These are phyloP conservation scores for Caenorhabditis parvicauda DNA, from an alignment of 2,888 invertebrate species.

Conservation along the genomic window DNA sequence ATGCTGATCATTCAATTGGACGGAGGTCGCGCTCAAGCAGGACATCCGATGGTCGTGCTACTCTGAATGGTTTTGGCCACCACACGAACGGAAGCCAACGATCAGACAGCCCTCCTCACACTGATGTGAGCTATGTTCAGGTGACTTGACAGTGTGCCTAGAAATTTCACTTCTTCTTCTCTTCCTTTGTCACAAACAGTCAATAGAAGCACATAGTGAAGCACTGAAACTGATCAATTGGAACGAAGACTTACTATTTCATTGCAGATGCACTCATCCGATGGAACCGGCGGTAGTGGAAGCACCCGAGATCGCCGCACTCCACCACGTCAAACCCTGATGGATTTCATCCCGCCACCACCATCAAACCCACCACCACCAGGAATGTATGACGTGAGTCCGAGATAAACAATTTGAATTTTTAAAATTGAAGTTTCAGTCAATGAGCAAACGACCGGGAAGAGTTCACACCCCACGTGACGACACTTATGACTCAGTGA, in stretches of 20 bases:
- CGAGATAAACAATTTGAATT: too few relatives aligned
- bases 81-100: constrained; percentile 28
- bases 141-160: too few relatives aligned
- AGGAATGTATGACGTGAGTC: constrained; percentile 30
- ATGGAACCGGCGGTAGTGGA: constrained; percentile 49
- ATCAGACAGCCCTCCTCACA: constrained; percentile 54
- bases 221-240: background rate
- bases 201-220: background rate
- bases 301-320: constrained; percentile 34
- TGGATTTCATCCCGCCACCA: constrained; percentile 57
- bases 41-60: constrained; percentile 29
- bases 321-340: constrained; percentile 46
- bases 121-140: constrained; percentile 57
- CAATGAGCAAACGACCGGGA: too few relatives aligned
- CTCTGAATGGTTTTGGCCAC: constrained; percentile 21
- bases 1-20: constrained; percentile 35
- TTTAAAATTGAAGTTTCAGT: background rate
- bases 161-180: too few relatives aligned
- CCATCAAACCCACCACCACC: constrained; percentile 46
- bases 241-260: background rate
- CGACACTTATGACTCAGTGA: constrained; percentile 36
- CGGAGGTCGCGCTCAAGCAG: constrained; percentile 34
- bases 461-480: constrained; percentile 31
- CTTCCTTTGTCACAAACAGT: background rate
- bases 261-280: constrained; percentile 47